Conservation (phyloP, 2,797 vertebrate genomes). For the Dendrocincla tyrannina region DNA sequence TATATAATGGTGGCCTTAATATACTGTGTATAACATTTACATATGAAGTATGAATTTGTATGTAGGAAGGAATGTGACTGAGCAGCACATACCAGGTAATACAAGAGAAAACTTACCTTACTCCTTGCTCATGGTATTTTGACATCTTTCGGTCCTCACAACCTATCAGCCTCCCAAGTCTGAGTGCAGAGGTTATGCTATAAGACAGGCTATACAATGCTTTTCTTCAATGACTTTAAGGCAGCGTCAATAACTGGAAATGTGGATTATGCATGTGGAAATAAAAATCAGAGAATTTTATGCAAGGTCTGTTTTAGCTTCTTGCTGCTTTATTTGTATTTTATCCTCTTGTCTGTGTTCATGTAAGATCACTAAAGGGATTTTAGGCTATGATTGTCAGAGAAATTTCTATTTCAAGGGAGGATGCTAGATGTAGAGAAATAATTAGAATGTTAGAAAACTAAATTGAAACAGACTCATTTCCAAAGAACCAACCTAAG, state of each 20-base stretch:
- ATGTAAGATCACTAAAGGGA: background rate
- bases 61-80: background rate
- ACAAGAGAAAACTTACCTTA: background rate
- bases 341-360: background rate
- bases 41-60: background rate
- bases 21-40: background rate
- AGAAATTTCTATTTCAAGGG: background rate
- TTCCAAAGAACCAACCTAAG: background rate
- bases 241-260: background rate
- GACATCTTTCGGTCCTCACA: background rate
- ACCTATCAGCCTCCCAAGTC: rapidly evolving
- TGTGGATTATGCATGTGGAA: background rate
- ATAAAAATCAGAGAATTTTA: background rate
- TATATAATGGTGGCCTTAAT: rapidly evolving
- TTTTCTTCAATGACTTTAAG: background rate
- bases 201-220: background rate
- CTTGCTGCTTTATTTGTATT: background rate
- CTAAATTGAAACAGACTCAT: background rate
- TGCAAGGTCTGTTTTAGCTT: background rate
- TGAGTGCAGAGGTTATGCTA: background rate
- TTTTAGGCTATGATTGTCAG: background rate
- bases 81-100: background rate
- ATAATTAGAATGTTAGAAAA: background rate
- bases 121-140: background rate
- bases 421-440: background rate